Base-by-base conservation (phyloP, 2,888 invertebrate species). In the Ophion ventricosus region DNA sequence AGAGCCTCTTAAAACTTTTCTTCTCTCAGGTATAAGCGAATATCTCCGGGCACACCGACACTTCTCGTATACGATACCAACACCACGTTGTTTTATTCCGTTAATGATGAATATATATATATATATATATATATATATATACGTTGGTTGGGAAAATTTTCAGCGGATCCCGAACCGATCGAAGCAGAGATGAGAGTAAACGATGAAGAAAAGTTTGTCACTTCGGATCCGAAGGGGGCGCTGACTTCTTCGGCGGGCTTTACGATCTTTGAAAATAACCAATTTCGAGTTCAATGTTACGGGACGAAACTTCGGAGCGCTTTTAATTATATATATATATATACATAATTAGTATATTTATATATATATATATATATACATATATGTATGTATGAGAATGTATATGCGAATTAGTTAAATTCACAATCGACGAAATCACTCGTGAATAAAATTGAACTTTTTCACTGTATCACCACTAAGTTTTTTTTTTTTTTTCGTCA, bases 271-370 rank as follows among this genome's bases (percentile, higher is more conserved):
- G 2, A 54, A 29, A 43, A 72, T 73, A 20, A n/a, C 7, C 64
- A 72, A 56, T 61, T 57, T 69, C 67, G 23, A 64, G 80, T 81
- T 74, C 70, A 78, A 84, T 74, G 80, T 73, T 72, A 73, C 83
- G 59, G 66, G 63, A 26, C 77, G 59, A 72, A 69, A 26, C 77
- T 66, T 54, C 66, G 11, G 29, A 78, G 43, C 40, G 14, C 49
- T 56, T 56, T 56, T 1, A n/a, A 11, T 29, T 26, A 8, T 29
- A 20, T 4, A 20, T 35, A 4, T n/a, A 29, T 26, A 56, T 20
- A n/a, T 56, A 20, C 17, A 29, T 2, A 54, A 69, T 25, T 67
- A 11, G 49, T 57, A 10, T 29, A 29, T 49, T 20, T n/a, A 10
- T n/a, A 11, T 3, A 20, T 35, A 2, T 7, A 29, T 26, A 56